Evolutionary conservation across 2,113 vertebrate genomes (phyloP).

Genomic region (Aleadryas rufinucha): DNA sequence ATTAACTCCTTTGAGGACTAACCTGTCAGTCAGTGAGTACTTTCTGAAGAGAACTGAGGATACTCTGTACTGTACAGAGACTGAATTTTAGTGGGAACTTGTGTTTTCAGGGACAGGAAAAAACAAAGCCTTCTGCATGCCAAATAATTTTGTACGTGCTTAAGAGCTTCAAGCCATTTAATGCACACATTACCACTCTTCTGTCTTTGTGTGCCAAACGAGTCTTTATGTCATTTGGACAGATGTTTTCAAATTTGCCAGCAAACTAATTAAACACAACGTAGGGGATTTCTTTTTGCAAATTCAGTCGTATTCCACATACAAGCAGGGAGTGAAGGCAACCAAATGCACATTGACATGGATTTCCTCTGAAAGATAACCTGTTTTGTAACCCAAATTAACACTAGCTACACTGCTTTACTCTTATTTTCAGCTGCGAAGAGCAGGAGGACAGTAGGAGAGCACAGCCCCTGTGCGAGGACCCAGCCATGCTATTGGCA

Average conservation of each 20-base stretch:
- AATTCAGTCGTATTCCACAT: neutral
- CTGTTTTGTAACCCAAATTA: neutral
- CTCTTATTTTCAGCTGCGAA: neutral
- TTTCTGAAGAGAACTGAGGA: neutral
- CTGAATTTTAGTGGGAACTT: neutral
- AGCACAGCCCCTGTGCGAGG: fast-evolving
- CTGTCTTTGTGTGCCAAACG: neutral
- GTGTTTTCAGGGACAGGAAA: neutral
- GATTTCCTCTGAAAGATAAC: neutral
- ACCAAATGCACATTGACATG: neutral
- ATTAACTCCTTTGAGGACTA: neutral
- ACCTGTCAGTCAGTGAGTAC: neutral
- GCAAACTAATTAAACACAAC: neutral
- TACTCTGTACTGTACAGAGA: neutral
- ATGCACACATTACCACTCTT: neutral
- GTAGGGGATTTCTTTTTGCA: neutral
- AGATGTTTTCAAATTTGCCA: neutral
- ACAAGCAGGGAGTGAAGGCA: neutral
- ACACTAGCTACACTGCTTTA: neutral
- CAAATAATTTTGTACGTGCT: neutral
- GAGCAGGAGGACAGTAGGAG: neutral
- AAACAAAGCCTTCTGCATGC: neutral
- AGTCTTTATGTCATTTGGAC: neutral
- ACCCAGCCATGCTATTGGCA: neutral
- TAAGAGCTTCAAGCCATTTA: neutral